Conservation (phyloP, 1,140 invertebrate species). For the Aphelinus certus region DNA sequence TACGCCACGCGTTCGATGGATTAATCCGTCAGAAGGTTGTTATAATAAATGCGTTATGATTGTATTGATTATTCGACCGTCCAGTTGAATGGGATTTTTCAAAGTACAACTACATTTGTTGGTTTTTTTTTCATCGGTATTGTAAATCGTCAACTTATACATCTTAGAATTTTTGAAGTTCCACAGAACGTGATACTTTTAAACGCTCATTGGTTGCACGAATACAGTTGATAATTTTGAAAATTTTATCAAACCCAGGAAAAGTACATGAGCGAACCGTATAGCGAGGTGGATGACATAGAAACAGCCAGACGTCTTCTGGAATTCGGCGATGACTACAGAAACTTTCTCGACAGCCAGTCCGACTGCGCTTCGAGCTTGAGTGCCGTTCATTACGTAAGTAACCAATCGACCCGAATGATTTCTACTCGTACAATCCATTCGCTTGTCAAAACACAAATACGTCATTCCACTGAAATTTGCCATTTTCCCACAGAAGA, state of each 20-base stretch:
- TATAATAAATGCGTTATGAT: too few species aligned
- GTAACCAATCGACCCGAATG: background rate
- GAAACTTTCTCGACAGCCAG: conserved; percentile 86
- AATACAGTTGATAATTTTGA: background rate
- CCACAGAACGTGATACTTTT: too few species aligned
- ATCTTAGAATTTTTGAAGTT: too few species aligned
- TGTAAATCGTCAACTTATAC: too few species aligned
- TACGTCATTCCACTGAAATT: background rate
- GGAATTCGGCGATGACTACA: conserved; percentile 91
- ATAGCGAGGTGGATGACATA: conserved; percentile 88
- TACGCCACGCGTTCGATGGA: too few species aligned
- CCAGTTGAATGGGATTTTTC: too few species aligned
- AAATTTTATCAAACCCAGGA: conserved; percentile 68
- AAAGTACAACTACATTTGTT: too few species aligned
- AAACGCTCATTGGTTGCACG: too few species aligned
- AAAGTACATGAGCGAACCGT: conserved; percentile 90
- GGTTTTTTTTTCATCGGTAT: too few species aligned
- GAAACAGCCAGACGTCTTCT: conserved; percentile 82
- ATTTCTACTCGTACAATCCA: background rate
- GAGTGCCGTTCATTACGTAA: conserved; percentile 65
- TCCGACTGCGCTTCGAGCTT: conserved; percentile 84
- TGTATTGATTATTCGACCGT: too few species aligned
- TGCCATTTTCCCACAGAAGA: conserved; percentile 40
- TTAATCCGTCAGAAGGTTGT: too few species aligned
- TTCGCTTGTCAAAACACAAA: background rate